phyloP scores from a whole-genome alignment of 53 echinoderm and acorn worm genomes.

The Stichopus horrens region DNA sequence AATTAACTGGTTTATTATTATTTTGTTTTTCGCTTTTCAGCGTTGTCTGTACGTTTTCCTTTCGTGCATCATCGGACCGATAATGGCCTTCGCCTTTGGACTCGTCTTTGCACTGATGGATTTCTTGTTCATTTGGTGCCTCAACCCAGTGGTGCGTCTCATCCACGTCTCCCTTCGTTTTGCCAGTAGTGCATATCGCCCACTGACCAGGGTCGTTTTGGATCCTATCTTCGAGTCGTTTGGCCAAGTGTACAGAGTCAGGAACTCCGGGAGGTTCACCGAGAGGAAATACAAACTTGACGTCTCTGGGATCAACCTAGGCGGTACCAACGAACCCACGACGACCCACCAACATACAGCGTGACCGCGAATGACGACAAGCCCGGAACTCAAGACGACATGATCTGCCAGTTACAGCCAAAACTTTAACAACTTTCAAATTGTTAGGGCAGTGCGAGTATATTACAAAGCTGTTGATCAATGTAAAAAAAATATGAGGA shows the following conservation, averaged over 20 bases:
- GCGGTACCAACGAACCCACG: neutral
- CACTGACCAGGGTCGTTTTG: constrained; percentile 1
- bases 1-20: too few relatives aligned
- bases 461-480: too few relatives aligned
- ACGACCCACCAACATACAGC: neutral
- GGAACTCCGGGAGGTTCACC: constrained; percentile 33
- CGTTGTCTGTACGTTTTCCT: constrained; percentile 52
- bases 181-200: constrained; percentile 1
- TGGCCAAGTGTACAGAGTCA: constrained; percentile 34
- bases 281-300: constrained; percentile 30
- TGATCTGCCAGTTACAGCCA: too few relatives aligned
- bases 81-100: constrained; percentile 58
- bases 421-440: too few relatives aligned
- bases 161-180: neutral
- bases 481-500: too few relatives aligned
- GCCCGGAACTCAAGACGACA: too few relatives aligned
- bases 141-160: constrained; percentile 47
- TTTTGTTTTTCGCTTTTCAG: neutral
- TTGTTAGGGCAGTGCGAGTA: too few relatives aligned
- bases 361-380: neutral
- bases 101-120: constrained; percentile 57
- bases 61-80: constrained; percentile 43
- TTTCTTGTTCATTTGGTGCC: constrained; percentile 47
- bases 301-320: constrained; percentile 5
- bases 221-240: constrained; percentile 48